These are phyloP conservation scores for Turritopsis dohrnii DNA, from an alignment of 30 jellyfish, hydroid and myxozoan species.

Conservation along the genomic window DNA sequence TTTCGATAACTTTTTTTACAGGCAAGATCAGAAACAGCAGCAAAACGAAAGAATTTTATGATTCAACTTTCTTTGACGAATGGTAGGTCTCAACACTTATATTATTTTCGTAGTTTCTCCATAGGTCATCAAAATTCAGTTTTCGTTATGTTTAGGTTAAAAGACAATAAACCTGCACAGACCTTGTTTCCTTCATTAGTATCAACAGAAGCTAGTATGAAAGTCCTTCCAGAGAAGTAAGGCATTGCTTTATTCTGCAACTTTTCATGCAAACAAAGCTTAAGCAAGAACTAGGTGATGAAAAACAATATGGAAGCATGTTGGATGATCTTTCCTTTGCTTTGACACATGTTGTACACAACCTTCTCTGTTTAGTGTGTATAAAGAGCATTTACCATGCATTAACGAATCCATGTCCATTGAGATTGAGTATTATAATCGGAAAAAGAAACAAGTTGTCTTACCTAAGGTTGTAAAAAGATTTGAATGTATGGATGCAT, in stretches of 20 bases:
- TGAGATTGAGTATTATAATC: constrained; percentile 3
- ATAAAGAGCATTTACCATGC: neutral
- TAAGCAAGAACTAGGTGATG: too few relatives aligned
- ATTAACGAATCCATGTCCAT: neutral
- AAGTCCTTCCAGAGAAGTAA: neutral
- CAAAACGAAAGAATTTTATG: neutral
- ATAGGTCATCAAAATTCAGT: too few relatives aligned
- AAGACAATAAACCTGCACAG: neutral
- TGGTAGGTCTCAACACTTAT: neutral
- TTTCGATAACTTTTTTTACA: neutral
- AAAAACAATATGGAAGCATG: neutral
- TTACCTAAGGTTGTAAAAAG: neutral
- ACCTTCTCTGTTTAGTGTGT: neutral
- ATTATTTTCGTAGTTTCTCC: neutral
- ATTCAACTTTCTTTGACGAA: neutral
- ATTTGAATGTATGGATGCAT: neutral
- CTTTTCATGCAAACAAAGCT: neutral
- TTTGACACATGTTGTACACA: neutral
- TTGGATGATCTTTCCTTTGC: neutral
- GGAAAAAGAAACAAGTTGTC: neutral
- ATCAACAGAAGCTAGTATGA: neutral
- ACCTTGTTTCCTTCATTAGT: constrained; percentile 6
- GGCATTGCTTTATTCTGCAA: neutral
- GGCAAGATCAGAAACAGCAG: neutral
- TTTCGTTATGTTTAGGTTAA: neutral